Base-by-base conservation (phyloP, 1,140 invertebrate species). In the Procambarus virginalis region DNA sequence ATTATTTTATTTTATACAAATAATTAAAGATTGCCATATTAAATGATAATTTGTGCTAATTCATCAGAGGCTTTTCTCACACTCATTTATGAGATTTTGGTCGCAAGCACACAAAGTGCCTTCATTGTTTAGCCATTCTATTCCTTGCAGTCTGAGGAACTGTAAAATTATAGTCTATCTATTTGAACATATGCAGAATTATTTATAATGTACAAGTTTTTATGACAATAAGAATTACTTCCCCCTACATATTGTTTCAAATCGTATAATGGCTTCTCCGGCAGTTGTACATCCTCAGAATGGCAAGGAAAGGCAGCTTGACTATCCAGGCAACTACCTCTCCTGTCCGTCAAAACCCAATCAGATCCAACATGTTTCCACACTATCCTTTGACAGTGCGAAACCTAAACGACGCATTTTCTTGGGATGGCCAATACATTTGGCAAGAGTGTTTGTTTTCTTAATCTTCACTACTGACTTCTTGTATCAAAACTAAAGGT, bases 1-100 rank as follows among this genome's bases (percentile, higher is more conserved):
- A 46, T 68, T 68, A 8, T 81, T 60, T 84, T 84, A 20, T 88
- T 83, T 89, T 83, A 84, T 84, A 84, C 81, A 84, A 84, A 73
- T 79, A 89, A 78, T 58, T 48, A 84, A 79, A 83, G 60, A 84
- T 78, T 89, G 88, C 88, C 88, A 89, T 89, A 89, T 89, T 89
- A 89, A 89, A 89, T 84, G 82, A 89, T 89, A 89, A 89, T 89
- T 89, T 88, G 76, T 88, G 86, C 81, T 84, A 84, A 84, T 84
- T 89, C 81, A 84, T 68, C 88, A 89, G 84, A 89, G 88, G 88
- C 88, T 89, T 89, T 86, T 89, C 48, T 89, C 86, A 89, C 64
- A 64, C 86, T 88, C 34, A 88, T 86, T 88, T 88, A 22, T 58
- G 49, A 80, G 80, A 51, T 79, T 89, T 76, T 82, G 87, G 80